phyloP scores from a whole-genome alignment of 2,888 invertebrate species.

The Epirrhoe alternata region DNA sequence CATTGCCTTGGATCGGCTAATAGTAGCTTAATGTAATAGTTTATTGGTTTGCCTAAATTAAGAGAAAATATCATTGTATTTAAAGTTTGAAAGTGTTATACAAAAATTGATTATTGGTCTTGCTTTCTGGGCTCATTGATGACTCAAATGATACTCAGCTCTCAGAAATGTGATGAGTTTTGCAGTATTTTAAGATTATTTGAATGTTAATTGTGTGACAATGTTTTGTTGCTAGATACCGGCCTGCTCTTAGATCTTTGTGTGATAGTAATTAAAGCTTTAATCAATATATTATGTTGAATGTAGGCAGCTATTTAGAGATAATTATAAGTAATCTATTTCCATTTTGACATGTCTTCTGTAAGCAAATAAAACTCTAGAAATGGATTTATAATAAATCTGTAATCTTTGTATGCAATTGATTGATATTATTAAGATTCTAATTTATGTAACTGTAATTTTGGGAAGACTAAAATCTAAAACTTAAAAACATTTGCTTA shows the following conservation, averaged over 20 bases:
- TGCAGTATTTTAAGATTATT: neutral
- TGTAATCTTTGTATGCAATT: conserved; percentile 15
- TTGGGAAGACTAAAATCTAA: conserved; percentile 8
- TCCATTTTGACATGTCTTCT: neutral
- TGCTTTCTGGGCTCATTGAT: neutral
- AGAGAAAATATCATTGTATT: neutral
- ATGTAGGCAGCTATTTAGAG: conserved; percentile 21
- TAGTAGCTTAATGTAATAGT: neutral
- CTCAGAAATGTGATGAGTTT: neutral
- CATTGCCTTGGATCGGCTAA: neutral
- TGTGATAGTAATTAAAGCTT: conserved; percentile 39
- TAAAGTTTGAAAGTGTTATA: neutral
- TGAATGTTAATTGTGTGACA: conserved; percentile 1
- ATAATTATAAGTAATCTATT: conserved; percentile 2
- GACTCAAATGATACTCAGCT: neutral
- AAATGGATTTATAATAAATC: neutral
- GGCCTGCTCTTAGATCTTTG: conserved; percentile 4
- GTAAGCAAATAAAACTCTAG: conserved; percentile 14
- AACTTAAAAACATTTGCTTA: neutral
- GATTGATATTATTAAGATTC: conserved; percentile 2
- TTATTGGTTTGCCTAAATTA: neutral
- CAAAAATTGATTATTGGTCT: neutral
- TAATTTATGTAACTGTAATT: conserved; percentile 7
- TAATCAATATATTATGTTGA: conserved; percentile 29
- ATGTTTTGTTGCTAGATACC: neutral